Conservation (phyloP, 2,113 vertebrate genomes). For the Taurulus bubalis region DNA sequence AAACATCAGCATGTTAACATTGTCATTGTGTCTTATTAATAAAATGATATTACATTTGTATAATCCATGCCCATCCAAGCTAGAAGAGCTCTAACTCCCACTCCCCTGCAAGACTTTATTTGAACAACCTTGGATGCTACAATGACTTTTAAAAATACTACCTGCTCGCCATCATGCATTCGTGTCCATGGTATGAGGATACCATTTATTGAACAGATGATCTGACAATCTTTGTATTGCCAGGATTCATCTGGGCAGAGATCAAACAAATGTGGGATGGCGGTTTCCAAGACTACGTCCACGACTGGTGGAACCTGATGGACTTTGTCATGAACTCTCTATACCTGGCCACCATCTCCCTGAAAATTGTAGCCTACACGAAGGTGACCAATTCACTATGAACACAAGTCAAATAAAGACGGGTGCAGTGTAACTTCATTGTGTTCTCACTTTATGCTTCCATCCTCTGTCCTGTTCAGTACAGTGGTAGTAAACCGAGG, state of each 20-base stretch:
- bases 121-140: background rate
- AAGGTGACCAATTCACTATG: conserved; percentile 85
- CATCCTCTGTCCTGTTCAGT: conserved; percentile 78
- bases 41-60: background rate
- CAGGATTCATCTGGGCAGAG: conserved; percentile 99
- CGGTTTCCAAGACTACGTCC: conserved; percentile 97
- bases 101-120: background rate
- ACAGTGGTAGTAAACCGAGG: conserved; percentile 89
- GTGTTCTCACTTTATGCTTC: background rate
- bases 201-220: background rate
- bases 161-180: background rate
- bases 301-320: conserved; percentile 99
- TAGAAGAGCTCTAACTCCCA: background rate
- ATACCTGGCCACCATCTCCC: conserved; percentile 98
- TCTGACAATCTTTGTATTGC: conserved; percentile 17
- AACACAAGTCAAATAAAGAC: background rate
- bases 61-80: background rate
- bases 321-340: conserved; percentile 99
- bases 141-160: background rate
- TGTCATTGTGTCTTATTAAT: background rate
- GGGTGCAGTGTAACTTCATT: background rate
- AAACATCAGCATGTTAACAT: background rate
- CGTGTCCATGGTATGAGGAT: background rate
- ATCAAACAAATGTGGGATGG: conserved; percentile 99
- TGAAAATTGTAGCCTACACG: conserved; percentile 96